Conservation (phyloP, 2,888 invertebrate genomes). For the Dioctria rufipes region DNA sequence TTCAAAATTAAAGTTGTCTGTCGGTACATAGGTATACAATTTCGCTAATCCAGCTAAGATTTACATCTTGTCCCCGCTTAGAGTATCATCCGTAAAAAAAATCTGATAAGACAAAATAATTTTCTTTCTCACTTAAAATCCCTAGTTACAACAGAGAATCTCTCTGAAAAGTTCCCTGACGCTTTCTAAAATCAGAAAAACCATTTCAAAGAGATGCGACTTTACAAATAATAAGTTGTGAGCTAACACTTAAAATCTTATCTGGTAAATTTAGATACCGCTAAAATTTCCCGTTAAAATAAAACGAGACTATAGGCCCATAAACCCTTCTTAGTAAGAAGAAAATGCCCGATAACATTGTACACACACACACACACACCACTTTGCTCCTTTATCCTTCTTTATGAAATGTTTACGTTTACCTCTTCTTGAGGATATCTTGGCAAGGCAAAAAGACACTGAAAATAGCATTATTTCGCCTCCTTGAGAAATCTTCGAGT, state of each 20-base stretch:
- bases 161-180: no score
- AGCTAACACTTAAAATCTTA: neutral
- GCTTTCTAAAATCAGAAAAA: no score
- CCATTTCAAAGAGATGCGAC: no score
- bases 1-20: no score
- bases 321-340: slow-evolving; percentile 36
- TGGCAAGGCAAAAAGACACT: neutral
- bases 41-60: no score
- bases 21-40: no score
- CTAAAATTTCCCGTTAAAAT: slow-evolving; percentile 24
- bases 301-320: slow-evolving; percentile 11
- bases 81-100: no score
- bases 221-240: no score
- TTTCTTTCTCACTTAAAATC: no score
- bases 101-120: no score
- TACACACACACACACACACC: neutral
- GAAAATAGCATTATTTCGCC: slow-evolving; percentile 32
- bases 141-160: no score
- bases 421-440: neutral
- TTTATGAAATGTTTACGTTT: slow-evolving; percentile 16
- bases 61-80: no score
- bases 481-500: slow-evolving; percentile 38
- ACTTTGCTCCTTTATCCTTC: neutral
- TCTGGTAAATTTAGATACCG: slow-evolving; percentile 30
- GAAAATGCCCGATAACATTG: slow-evolving; percentile 17